Evolutionary conservation across 1,140 invertebrate species (phyloP).

Genomic region (Neuroterus valhalla): DNA sequence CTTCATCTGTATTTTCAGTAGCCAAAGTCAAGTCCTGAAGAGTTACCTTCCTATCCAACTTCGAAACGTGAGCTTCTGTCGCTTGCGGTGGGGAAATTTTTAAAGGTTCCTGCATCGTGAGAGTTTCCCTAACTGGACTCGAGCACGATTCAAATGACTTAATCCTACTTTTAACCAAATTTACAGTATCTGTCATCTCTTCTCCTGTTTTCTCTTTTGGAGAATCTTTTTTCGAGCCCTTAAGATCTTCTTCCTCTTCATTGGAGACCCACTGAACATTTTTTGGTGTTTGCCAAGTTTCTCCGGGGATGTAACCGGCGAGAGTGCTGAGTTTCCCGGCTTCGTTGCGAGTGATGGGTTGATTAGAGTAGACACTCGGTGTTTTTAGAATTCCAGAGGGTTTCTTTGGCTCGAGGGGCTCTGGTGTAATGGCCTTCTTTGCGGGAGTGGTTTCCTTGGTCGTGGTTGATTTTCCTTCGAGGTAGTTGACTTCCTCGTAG

Average conservation of each 20-base stretch:
- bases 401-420: conserved; percentile 52
- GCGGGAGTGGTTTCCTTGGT: conserved; percentile 13
- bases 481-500: conserved; percentile 66
- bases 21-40: conserved; percentile 52
- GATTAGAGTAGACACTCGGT: conserved; percentile 49
- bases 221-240: conserved; percentile 37
- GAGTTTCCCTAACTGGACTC: conserved; percentile 56
- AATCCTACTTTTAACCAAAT: conserved; percentile 76
- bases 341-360: conserved; percentile 45
- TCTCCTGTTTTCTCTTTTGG: background rate
- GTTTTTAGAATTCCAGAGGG: conserved; percentile 66
- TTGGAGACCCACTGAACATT: conserved; percentile 66
- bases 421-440: conserved; percentile 32
- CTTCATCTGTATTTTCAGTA: conserved; percentile 39
- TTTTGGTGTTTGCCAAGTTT: conserved; percentile 60
- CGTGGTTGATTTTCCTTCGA: conserved; percentile 22
- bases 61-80: conserved; percentile 73
- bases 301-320: conserved; percentile 52
- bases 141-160: conserved; percentile 71
- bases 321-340: conserved; percentile 42
- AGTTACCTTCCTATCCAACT: conserved; percentile 57
- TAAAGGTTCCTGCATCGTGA: conserved; percentile 72
- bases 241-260: conserved; percentile 63
- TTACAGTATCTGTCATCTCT: conserved; percentile 56
- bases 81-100: conserved; percentile 69